Percentiles rank a stretch among this genome's conserved stretches.
Evolutionary conservation across 2,888 invertebrate genomes (phyloP).

Genomic region (Branchellion lobata): DNA sequence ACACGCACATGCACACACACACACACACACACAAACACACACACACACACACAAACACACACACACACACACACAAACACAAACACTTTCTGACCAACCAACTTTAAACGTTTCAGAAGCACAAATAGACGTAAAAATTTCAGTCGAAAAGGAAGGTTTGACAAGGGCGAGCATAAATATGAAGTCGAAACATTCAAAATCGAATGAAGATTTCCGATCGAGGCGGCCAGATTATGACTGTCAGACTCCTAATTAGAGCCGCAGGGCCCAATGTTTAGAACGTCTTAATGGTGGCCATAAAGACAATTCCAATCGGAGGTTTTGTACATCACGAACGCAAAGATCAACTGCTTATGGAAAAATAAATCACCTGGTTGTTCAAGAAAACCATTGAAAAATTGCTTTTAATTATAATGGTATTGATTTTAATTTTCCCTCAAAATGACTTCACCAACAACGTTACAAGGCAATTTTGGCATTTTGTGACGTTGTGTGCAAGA

Average conservation of each 20-base stretch:
- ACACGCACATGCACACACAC: no score
- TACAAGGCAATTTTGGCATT: background rate
- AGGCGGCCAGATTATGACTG: background rate
- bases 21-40: no score
- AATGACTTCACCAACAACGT: background rate
- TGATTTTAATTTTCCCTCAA: background rate
- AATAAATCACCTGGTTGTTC: no score
- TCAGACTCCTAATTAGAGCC: constrained; percentile 16
- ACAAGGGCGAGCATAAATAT: background rate
- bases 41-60: no score
- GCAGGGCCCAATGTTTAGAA: background rate
- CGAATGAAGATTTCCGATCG: background rate
- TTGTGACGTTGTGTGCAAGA: background rate
- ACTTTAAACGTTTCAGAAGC: no score
- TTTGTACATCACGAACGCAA: background rate
- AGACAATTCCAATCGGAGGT: background rate
- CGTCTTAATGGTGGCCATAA: constrained; percentile 3
- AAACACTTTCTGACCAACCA: no score
- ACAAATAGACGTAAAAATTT: no score
- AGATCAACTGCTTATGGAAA: no score
- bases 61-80: no score
- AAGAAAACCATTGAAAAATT: background rate
- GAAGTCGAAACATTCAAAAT: background rate
- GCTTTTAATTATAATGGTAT: background rate
- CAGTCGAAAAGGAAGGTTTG: no score